Percentiles rank a stretch among this genome's conserved stretches.
Evolutionary conservation across 2,797 vertebrate genomes (phyloP).

Genomic region (Manis javanica): DNA sequence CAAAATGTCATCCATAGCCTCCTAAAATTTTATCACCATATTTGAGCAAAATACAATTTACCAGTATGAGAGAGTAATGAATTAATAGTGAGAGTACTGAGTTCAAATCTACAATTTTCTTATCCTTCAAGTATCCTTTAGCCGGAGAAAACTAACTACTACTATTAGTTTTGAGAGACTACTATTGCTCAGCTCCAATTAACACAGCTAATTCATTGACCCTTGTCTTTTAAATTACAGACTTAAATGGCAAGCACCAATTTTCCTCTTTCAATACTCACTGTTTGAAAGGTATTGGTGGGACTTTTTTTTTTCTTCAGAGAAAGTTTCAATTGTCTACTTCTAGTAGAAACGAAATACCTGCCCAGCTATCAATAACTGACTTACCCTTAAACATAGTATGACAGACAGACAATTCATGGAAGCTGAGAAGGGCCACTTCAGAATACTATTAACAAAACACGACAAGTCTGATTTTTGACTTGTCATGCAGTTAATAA

Average conservation of each 20-base stretch:
- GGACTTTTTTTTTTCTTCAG: neutral
- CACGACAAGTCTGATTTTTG: neutral
- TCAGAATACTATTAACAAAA: neutral
- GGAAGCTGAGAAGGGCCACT: neutral
- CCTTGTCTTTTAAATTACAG: constrained; percentile 48
- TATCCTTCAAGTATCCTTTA: constrained; percentile 44
- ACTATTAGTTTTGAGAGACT: neutral
- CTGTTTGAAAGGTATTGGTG: neutral
- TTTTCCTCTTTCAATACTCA: constrained; percentile 46
- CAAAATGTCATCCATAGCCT: neutral
- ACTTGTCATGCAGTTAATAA: neutral
- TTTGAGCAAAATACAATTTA: constrained; percentile 16
- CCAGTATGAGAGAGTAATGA: neutral
- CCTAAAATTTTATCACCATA: neutral
- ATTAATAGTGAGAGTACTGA: constrained; percentile 28
- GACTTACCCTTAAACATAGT: neutral
- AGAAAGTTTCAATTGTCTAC: constrained; percentile 7
- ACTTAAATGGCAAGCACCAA: neutral
- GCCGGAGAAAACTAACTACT: constrained; percentile 17
- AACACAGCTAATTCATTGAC: constrained; percentile 11
- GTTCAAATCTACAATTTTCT: neutral
- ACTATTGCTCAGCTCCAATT: neutral
- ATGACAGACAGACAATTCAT: neutral
- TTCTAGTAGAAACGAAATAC: neutral
- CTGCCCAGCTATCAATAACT: neutral